Base-by-base conservation (phyloP, 1,140 invertebrate species). In the Thalassaphorura encarpata region DNA sequence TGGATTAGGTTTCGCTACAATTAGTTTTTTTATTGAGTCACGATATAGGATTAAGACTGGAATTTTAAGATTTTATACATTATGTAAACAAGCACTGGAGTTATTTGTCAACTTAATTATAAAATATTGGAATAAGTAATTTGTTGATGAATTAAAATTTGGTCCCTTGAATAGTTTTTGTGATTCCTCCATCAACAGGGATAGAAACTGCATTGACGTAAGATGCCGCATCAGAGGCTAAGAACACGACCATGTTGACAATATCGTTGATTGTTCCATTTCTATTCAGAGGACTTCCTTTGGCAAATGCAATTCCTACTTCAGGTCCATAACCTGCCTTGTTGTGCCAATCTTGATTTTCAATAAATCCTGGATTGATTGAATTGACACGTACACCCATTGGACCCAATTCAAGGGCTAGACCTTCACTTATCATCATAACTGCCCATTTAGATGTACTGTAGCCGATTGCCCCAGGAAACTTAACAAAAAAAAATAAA, bases 371-470 rank as follows among this genome's bases (percentile, higher is more conserved):
- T 21, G 82, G 81, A 64, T 78, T 81, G 48, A 81, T 78, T 54
- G 75, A 71, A 66, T 85, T 85, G 0, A 84, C 79, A 63, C 83
- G 70, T 2, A 85, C 75, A 15, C 77, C 74, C 33, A 36, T 36
- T 0, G 67, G 36, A 11, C 70, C 71, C 8, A 76, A 43, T 58
- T 77, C 75, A 16, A 82, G 66, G 23, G 82, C 80, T 18, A 76
- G 71, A 67, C 78, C 80, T 64, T 76, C 69, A 1, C 83, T 84
- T 27, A 86, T 75, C 58, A 82, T 80, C 66, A 84, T 81, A 6
- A 86, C 55, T 28, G 80, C 80, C 57, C 79, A 72, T 70, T 85
- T 84, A n/a, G 77, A 58, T 54, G 62, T 60, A 31, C 52, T 56
- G 27, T 65, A 62, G 1, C 52, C 57, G 13, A 65, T 18, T 18